A percentile compares a stretch with the other conserved stretches of the same genome.
phyloP scores from a whole-genome alignment of 2,113 vertebrate genomes.

The Tor tambroides region DNA sequence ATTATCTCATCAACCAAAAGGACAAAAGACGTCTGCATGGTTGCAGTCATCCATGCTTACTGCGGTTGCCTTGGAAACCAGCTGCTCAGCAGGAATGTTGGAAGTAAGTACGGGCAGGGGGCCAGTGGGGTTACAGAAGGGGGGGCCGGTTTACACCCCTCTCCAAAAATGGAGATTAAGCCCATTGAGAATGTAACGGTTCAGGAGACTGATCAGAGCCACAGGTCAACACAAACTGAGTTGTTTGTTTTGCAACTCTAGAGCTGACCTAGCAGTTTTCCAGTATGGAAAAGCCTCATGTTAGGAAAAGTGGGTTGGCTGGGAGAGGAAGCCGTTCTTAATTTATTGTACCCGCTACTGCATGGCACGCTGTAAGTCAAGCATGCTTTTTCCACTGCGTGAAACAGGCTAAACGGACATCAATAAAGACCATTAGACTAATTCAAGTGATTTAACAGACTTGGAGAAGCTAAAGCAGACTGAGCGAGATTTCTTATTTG shows the following conservation, averaged over 20 bases:
- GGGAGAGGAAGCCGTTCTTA: constrained; percentile 45
- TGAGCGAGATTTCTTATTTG: constrained; percentile 59
- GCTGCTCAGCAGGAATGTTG: constrained; percentile 49
- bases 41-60: constrained; percentile 47
- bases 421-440: constrained; percentile 62
- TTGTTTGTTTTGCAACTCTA: constrained; percentile 37
- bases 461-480: constrained; percentile 45
- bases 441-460: constrained; percentile 67
- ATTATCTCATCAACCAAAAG: constrained; percentile 53
- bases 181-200: constrained; percentile 41
- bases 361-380: constrained; percentile 54
- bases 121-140: not conserved
- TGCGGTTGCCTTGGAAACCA: constrained; percentile 61
- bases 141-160: not conserved
- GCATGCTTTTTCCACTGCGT: constrained; percentile 53
- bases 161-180: constrained; percentile 48
- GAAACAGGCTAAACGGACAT: constrained; percentile 61
- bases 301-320: constrained; percentile 31
- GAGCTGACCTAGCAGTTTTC: constrained; percentile 50
- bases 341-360: constrained; percentile 41
- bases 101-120: constrained; percentile 19
- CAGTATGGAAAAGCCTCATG: not conserved
- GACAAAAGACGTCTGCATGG: constrained; percentile 39
- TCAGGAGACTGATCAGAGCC: constrained; percentile 33
- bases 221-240: constrained; percentile 48